Evolutionary conservation across 2,113 vertebrate genomes (phyloP).

Genomic region (Triplophysa dalaica): DNA sequence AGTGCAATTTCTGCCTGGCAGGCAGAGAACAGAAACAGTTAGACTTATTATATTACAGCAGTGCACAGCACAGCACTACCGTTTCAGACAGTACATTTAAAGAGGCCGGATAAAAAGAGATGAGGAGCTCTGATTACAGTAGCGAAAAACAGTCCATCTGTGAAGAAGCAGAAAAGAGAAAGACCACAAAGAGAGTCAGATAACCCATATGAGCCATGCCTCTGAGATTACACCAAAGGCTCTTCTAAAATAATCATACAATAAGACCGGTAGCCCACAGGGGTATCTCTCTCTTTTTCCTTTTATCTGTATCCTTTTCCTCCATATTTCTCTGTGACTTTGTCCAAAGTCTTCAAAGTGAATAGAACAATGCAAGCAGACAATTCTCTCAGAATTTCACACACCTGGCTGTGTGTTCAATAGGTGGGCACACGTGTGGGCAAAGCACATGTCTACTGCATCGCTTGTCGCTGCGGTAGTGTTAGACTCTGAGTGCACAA

Average conservation of each 20-base stretch:
- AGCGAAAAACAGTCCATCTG: neutral
- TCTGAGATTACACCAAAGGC: constrained; percentile 17
- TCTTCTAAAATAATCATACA: constrained; percentile 34
- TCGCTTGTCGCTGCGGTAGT: neutral
- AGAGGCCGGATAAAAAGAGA: neutral
- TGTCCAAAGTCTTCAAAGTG: constrained; percentile 21
- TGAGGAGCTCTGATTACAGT: neutral
- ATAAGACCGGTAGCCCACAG: neutral
- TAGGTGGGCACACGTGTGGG: neutral
- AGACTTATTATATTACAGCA: neutral
- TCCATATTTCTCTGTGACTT: constrained; percentile 15
- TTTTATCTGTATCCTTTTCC: constrained; percentile 8
- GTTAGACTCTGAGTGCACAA: neutral
- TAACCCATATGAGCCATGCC: neutral
- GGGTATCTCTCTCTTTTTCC: neutral
- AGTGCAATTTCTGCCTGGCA: neutral
- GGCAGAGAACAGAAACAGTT: neutral
- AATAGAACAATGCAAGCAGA: constrained; percentile 1
- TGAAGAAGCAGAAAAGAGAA: neutral
- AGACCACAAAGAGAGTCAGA: neutral
- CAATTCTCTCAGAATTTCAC: constrained; percentile 16
- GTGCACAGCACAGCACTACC: neutral
- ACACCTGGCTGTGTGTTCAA: constrained; percentile 12
- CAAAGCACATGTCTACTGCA: neutral
- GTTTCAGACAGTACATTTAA: constrained; percentile 1